These are phyloP conservation scores for Python bivittatus DNA, from an alignment of 2,113 vertebrate genomes.

Conservation along the genomic window DNA sequence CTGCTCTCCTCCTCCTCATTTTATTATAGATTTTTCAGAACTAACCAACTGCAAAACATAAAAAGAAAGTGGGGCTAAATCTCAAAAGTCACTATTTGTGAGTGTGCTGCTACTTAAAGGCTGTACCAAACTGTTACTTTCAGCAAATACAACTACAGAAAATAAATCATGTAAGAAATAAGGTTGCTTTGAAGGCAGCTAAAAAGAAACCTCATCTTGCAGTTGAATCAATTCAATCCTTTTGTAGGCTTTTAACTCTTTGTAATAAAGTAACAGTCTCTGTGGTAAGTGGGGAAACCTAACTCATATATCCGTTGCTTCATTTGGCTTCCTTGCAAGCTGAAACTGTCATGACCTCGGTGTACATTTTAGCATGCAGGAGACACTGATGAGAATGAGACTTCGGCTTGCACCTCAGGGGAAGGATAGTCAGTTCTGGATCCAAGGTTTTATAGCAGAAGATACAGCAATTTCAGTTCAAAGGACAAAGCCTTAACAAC, in stretches of 20 bases:
- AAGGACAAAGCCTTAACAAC: background rate
- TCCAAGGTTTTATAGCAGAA: too few relatives aligned
- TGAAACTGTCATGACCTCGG: too few relatives aligned
- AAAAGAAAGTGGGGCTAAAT: background rate
- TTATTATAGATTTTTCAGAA: background rate
- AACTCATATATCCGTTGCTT: background rate
- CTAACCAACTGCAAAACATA: background rate
- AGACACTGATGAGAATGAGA: too few relatives aligned
- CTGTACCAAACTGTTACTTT: background rate
- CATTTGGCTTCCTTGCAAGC: too few relatives aligned
- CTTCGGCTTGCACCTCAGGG: background rate
- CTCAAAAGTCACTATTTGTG: background rate
- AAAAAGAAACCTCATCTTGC: background rate
- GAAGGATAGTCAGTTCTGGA: too few relatives aligned
- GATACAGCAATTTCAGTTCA: too few relatives aligned
- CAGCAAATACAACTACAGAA: background rate
- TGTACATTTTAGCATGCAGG: too few relatives aligned
- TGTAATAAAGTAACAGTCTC: background rate
- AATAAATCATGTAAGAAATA: background rate
- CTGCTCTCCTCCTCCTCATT: background rate
- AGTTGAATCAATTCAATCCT: background rate
- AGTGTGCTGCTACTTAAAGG: background rate
- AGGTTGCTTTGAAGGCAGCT: background rate
- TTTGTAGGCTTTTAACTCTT: background rate
- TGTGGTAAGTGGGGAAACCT: background rate